Evolutionary conservation across 2,888 invertebrate species (phyloP), one percentile per base, ranked within the genome.

Genomic region (Cheiracanthium punctorium): DNA sequence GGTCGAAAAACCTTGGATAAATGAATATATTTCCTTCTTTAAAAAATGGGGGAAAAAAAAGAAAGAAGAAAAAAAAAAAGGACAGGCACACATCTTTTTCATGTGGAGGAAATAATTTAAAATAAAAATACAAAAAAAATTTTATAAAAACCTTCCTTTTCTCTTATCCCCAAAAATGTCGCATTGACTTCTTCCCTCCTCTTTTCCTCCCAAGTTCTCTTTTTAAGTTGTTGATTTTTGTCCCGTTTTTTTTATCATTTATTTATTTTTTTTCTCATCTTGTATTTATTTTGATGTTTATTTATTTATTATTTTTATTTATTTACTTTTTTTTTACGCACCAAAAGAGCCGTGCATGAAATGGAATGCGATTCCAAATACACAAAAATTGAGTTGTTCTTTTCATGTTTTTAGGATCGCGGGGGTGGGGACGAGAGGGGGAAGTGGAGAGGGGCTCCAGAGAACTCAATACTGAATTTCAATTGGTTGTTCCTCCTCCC

Each of bases 11-110:
- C 33, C 64, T 43, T 43, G 82, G 71, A 82, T 82, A 82, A 71
- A 82, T 82, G 82, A 82, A 82, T 82, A 82, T 43, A 82, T 77
- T 76, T 70, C 20, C 20, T 20, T 33, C 17, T 20, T 33, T 20
- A n/a, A 69, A 32, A 33, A 33, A 69, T 1, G 20, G 12, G n/a
- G 14, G 17, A 37, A 67, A 17, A 30, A 30, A 67, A 33, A 20
- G 33, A 37, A 64, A 64, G 24, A 64, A 28, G 64, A 28, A 12
- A 64, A 64, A 24, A 64, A 64, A 28, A 69, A 69, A n/a, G n/a
- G n/a, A n/a, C n/a, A n/a, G n/a, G n/a, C n/a, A n/a, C n/a, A n/a
- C n/a, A n/a, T n/a, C n/a, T n/a, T n/a, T n/a, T n/a, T n/a, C n/a
- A n/a, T n/a, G n/a, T n/a, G n/a, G n/a, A n/a, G n/a, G n/a, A n/a